phyloP scores from a whole-genome alignment of 2,797 vertebrate species.

The Sebastolobus altivelis region DNA sequence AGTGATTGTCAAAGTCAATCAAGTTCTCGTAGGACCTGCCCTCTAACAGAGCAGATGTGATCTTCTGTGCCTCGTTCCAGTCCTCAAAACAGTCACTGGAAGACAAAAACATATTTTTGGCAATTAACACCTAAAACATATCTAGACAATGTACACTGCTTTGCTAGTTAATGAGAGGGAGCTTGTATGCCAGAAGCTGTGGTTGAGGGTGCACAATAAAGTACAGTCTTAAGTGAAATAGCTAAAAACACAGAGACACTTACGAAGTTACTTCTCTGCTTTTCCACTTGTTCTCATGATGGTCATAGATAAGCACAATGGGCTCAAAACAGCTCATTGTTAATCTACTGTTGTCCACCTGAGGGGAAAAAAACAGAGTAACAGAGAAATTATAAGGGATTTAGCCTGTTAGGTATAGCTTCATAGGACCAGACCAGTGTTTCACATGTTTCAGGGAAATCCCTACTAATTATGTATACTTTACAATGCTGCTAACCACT shows the following conservation, averaged over 20 bases:
- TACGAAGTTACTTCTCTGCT: slow-evolving; percentile 92
- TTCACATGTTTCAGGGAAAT: background rate
- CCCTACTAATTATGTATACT: background rate
- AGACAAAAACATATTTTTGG: slow-evolving; percentile 27
- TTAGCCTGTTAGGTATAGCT: background rate
- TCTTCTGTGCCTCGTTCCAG: slow-evolving; percentile 95
- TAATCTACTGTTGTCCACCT: slow-evolving; percentile 96
- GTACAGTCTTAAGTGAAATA: background rate
- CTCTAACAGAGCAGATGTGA: slow-evolving; percentile 92
- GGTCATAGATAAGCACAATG: slow-evolving; percentile 92
- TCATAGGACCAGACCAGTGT: background rate
- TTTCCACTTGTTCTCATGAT: slow-evolving; percentile 97
- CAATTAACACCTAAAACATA: background rate
- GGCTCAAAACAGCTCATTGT: slow-evolving; percentile 93
- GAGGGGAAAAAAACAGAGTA: background rate
- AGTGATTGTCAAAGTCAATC: slow-evolving; percentile 97
- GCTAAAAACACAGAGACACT: slow-evolving; percentile 72
- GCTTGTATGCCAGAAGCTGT: background rate
- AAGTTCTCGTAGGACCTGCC: slow-evolving; percentile 93
- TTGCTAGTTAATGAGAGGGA: slow-evolving; percentile 15
- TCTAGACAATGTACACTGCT: background rate
- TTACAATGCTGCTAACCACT: background rate
- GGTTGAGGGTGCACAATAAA: background rate
- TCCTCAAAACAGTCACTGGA: slow-evolving; percentile 95
- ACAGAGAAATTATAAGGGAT: background rate